phyloP scores from a whole-genome alignment of 2,113 vertebrate species.

The Haplochromis vanheusdeni region DNA sequence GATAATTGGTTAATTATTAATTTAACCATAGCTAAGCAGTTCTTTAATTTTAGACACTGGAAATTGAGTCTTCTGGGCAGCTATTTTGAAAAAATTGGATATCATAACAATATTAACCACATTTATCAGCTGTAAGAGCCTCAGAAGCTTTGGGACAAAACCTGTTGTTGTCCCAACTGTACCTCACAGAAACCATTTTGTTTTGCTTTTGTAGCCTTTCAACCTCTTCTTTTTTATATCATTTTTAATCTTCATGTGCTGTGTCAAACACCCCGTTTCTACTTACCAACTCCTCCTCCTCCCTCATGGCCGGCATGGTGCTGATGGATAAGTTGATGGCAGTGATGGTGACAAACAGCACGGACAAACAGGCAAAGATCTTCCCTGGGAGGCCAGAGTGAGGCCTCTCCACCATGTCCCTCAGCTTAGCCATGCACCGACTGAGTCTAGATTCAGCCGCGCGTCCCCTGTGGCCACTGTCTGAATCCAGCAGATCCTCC shows the following conservation, averaged over 20 bases:
- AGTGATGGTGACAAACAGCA: slow-evolving; percentile 95
- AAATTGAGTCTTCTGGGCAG: not conserved
- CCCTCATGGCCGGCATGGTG: slow-evolving; percentile 93
- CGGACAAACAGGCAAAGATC: slow-evolving; percentile 95
- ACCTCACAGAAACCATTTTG: not conserved
- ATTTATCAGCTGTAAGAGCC: not conserved
- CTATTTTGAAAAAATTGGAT: not conserved
- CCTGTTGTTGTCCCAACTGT: not conserved
- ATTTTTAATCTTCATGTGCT: not conserved
- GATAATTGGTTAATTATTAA: not conserved
- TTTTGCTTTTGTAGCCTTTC: not conserved
- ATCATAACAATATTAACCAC: not conserved
- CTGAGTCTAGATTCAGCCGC: slow-evolving; percentile 70
- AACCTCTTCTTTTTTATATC: not conserved
- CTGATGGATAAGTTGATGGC: slow-evolving; percentile 96
- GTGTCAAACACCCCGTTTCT: fast-evolving
- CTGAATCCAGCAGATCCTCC: slow-evolving; percentile 70
- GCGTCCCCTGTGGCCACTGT: slow-evolving; percentile 58
- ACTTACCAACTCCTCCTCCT: slow-evolving; percentile 92
- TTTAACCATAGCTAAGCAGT: not conserved
- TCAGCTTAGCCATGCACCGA: slow-evolving; percentile 84
- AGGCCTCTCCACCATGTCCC: slow-evolving; percentile 97
- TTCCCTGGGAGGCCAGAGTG: slow-evolving; percentile 95
- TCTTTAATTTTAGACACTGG: not conserved
- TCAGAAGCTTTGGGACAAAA: not conserved